These are phyloP conservation scores for Trissoscelio sp. DNA, from an alignment of 2,888 invertebrate species.

Conservation along the genomic window DNA sequence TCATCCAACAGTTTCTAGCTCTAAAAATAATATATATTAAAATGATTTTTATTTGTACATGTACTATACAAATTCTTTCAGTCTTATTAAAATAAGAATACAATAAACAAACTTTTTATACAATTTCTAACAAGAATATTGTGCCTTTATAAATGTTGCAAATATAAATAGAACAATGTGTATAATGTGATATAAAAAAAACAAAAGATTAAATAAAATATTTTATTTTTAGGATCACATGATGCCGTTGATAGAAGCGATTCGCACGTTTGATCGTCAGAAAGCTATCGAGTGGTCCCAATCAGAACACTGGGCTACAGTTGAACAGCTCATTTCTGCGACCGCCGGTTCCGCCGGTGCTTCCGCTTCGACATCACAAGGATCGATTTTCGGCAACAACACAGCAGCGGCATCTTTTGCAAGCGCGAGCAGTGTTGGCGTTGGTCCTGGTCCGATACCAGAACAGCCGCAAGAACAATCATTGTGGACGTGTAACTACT, in stretches of 20 bases:
- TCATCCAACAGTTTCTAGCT: no score
- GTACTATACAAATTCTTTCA: no score
- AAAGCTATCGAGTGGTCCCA: slow-evolving; percentile 91
- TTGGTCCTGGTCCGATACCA: slow-evolving; percentile 75
- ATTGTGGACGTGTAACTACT: slow-evolving; percentile 96
- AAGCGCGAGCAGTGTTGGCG: slow-evolving; percentile 74
- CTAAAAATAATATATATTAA: no score
- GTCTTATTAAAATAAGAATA: no score
- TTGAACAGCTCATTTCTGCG: slow-evolving; percentile 90
- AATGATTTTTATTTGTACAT: no score
- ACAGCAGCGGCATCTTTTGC: slow-evolving; percentile 73
- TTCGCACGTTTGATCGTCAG: slow-evolving; percentile 88
- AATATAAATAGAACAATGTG: no score
- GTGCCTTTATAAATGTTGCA: no score
- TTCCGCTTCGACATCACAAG: slow-evolving; percentile 73
- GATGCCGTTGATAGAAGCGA: slow-evolving; percentile 90
- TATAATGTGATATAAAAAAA: no score
- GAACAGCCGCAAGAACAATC: slow-evolving; percentile 82
- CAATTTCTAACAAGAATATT: no score
- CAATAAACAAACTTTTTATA: no score
- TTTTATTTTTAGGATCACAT: slow-evolving; percentile 87
- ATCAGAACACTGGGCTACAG: slow-evolving; percentile 94
- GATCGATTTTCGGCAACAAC: slow-evolving; percentile 73
- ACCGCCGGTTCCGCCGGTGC: slow-evolving; percentile 80
- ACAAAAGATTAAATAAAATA: no score